Evolutionary conservation across 92 coral and sea anemone genomes (phyloP), one percentile per base, ranked within the genome.

Genomic region (Phymanthus crucifer): DNA sequence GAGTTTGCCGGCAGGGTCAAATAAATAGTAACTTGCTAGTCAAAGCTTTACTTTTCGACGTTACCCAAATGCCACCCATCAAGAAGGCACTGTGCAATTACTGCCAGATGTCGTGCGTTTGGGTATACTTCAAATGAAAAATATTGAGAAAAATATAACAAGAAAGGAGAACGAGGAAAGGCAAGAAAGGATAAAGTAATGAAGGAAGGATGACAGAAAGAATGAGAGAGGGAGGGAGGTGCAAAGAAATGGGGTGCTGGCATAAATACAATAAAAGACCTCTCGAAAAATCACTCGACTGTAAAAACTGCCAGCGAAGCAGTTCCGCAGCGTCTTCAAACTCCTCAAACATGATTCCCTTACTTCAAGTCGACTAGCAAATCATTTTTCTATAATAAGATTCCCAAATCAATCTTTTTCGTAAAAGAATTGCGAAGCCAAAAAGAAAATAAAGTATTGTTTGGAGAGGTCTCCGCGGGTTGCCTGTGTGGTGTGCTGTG

Each of bases 401-500:
- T 43, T 43, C 14, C 48, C 13, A 10, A 43, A 43, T 43, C 48
- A 11, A 43, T 43, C 48, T 43, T 43, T 43, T 10, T 43, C 14
- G 48, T 12, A 27, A 61, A 12, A 58, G 29, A 24, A 61, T 19
- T 54, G n/a, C 26, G 27, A 21, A 40, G 73, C 58, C 17, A 36
- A 77, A 74, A 4, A 1, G 64, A 61, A 27, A 3, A 24, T 24
- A 7, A 10, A 24, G 10, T 27, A 26, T 61, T 27, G 26, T 32
- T 66, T 46, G 32, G 70, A 13, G 13, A 24, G 35, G 35, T 18
- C 27, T 24, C 1, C 23, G 10, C 29, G 81, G 81, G 81, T 21
- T 77, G 10, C 81, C 81, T 77, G 81, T 77, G 72, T 52, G 14
- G 33, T 77, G 32, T 66, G 21, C 31, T 77, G 58, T 77, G 72